These are phyloP conservation scores for Tiliqua scincoides DNA, from an alignment of 2,113 vertebrate genomes.

Conservation along the genomic window DNA sequence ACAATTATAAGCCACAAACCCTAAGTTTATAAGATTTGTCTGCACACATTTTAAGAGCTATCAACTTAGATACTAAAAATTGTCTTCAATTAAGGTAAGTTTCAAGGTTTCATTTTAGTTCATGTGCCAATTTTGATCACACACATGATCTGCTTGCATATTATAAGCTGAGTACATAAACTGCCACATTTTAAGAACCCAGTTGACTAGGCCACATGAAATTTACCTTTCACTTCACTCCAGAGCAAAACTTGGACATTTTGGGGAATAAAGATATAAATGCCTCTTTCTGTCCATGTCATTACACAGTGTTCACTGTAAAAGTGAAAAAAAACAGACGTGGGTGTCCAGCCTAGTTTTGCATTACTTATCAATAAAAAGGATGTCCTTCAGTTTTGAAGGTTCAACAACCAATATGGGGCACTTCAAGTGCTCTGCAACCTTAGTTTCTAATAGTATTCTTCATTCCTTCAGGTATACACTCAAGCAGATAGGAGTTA, in stretches of 20 bases:
- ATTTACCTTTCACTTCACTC: constrained; percentile 91
- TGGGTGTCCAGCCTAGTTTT: neutral
- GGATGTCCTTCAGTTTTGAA: neutral
- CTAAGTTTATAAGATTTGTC: neutral
- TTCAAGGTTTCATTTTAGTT: neutral
- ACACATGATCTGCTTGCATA: neutral
- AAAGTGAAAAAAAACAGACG: constrained; percentile 36
- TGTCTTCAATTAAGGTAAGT: neutral
- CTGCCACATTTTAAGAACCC: neutral
- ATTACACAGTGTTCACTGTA: constrained; percentile 91
- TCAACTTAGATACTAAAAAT: neutral
- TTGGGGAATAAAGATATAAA: constrained; percentile 94
- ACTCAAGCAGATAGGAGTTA: neutral
- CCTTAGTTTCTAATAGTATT: neutral
- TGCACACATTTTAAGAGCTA: neutral
- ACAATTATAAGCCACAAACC: neutral
- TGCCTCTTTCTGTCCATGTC: constrained; percentile 92
- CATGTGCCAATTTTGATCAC: neutral
- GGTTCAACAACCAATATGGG: neutral
- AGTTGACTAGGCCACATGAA: neutral
- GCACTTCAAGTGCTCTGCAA: neutral
- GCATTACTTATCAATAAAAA: too few relatives aligned
- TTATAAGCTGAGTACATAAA: neutral
- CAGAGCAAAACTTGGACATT: constrained; percentile 93
- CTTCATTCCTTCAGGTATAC: neutral